Base-by-base conservation (phyloP, 2,797 vertebrate genomes). In the Microcaecilia unicolor region DNA sequence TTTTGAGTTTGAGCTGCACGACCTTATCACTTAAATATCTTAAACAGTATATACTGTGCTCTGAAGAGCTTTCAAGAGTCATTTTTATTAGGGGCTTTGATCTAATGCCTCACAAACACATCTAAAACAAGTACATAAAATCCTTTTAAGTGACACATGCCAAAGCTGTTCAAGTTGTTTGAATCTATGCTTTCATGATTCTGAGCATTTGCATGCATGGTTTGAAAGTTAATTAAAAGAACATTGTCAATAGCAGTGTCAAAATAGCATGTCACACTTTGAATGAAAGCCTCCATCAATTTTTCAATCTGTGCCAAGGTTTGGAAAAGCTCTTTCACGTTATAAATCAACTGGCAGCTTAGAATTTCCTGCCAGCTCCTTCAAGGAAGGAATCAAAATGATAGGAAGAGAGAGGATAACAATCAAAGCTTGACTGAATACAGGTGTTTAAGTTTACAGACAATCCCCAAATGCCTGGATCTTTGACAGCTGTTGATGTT, bases 391-490 rank as follows among this genome's bases (percentile, higher is more conserved):
- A 83, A 88, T 86, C 81, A 85, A 85, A 89, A 83, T 78, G 80
- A 81, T 75, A 82, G 86, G 85, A 86, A 73, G 85, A 86, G 89
- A 86, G 80, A 73, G 80, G 82, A 88, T 91, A 90, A 86, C 88
- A 88, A 84, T 92, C 84, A 80, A 77, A 79, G 80, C 79, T 80
- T 91, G 89, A 92, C 87, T 90, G 84, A 78, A 83, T 91, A 90
- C 92, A 93, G 92, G 93, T 94, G 91, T 91, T 93, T 87, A 81
- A 86, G 80, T 90, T 92, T 91, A 86, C 81, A 81, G 86, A 92
- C 67, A 58, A 91, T 87, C 85, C 84, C 73, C 82, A 65, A 83
- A 86, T 84, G 86, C 86, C 84, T 78, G 80, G 81, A 78, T 78
- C 81, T 81, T 81, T 80, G 81, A 90, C 90, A 89, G 89, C 78